Evolutionary conservation across 2,113 vertebrate genomes (phyloP).

Genomic region (Oreochromis niloticus): DNA sequence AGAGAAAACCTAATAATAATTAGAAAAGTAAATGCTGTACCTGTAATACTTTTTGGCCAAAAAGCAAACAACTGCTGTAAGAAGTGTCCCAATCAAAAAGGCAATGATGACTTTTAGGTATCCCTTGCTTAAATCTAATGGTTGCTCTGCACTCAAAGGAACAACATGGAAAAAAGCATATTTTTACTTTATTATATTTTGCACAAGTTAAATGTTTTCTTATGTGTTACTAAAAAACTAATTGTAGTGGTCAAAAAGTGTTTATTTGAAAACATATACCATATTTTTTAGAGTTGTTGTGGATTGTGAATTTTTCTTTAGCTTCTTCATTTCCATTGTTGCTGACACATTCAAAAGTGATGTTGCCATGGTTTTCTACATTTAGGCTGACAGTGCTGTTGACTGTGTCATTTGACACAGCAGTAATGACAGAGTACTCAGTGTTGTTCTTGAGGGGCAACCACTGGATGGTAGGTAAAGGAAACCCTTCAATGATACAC

Average conservation of each 20-base stretch:
- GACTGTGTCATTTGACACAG: constrained; percentile 2
- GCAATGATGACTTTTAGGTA: not conserved
- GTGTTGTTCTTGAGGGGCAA: not conserved
- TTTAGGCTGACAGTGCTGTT: constrained; percentile 19
- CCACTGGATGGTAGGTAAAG: constrained; percentile 40
- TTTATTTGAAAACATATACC: not conserved
- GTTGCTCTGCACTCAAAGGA: not conserved
- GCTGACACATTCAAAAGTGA: constrained; percentile 26
- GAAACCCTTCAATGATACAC: constrained; percentile 33
- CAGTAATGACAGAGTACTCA: not conserved
- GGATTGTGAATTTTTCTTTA: not conserved
- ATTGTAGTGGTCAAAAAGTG: not conserved
- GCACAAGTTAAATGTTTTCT: not conserved
- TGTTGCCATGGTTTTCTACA: not conserved
- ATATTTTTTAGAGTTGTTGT: not conserved
- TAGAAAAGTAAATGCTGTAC: not conserved
- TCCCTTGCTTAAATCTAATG: not conserved
- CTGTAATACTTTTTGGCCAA: constrained; percentile 4
- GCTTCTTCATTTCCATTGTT: not conserved
- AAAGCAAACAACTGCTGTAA: not conserved
- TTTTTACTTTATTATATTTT: not conserved
- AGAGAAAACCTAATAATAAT: not conserved
- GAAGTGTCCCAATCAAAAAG: constrained; percentile 30
- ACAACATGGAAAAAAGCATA: rapidly evolving
- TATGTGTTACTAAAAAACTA: not conserved